Percentiles rank a stretch among this genome's conserved stretches.
These are phyloP conservation scores for Xanthorhoe designata DNA, from an alignment of 2,888 invertebrate species.

Conservation along the genomic window DNA sequence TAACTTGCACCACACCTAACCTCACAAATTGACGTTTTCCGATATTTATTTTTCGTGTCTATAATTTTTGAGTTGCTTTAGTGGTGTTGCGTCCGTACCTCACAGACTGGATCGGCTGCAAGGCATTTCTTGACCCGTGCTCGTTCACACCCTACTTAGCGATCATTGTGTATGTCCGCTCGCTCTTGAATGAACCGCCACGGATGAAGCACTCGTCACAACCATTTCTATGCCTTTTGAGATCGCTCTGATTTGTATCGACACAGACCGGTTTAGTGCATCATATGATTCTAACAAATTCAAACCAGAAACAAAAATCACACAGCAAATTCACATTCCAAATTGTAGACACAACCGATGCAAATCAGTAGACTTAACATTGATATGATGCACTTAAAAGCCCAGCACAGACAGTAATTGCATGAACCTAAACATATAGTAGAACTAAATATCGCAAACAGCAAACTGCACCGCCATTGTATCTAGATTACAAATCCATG, in stretches of 20 bases:
- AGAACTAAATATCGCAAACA: conserved; percentile 78
- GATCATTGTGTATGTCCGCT: conserved; percentile 85
- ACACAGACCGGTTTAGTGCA: conserved; percentile 75
- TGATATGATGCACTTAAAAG: conserved; percentile 83
- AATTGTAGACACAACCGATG: conserved; percentile 44
- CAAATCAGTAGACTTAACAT: conserved; percentile 53
- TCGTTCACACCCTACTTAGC: conserved; percentile 82
- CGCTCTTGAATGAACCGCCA: conserved; percentile 79
- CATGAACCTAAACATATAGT: conserved; percentile 72
- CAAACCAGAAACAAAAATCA: conserved; percentile 47
- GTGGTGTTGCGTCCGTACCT: conserved; percentile 85
- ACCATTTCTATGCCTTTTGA: conserved; percentile 81
- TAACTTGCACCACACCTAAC: conserved; percentile 87
- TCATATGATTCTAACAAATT: conserved; percentile 72
- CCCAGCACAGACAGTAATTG: conserved; percentile 79
- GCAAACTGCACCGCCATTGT: conserved; percentile 80
- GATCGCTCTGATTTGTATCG: conserved; percentile 75
- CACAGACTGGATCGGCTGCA: conserved; percentile 85
- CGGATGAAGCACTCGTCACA: conserved; percentile 79
- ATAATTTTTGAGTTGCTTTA: conserved; percentile 85
- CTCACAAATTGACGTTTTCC: conserved; percentile 84
- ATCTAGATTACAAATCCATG: conserved; percentile 78
- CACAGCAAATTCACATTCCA: conserved; percentile 46
- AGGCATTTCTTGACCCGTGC: conserved; percentile 83
- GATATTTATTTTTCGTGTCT: conserved; percentile 83